Evolutionary conservation across 2,888 invertebrate genomes (phyloP).

Genomic region (Noctuana brunneofusca): DNA sequence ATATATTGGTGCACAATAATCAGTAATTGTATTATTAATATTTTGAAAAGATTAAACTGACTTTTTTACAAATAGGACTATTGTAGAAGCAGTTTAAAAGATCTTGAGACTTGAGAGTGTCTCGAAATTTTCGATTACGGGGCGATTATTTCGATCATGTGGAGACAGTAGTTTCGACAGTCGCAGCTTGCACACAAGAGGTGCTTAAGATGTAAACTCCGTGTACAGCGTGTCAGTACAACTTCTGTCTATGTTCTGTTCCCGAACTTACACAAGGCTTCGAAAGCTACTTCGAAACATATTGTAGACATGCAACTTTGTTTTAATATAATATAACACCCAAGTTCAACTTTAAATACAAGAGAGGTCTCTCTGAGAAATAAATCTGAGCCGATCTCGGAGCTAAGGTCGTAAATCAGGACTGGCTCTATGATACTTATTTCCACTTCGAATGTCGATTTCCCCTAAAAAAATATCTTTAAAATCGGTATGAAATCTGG

Average conservation of each 20-base stretch:
- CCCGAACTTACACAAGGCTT: constrained; percentile 8
- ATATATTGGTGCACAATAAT: too few species aligned
- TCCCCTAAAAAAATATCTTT: constrained; percentile 27
- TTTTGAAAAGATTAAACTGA: too few species aligned
- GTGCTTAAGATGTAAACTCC: constrained; percentile 20
- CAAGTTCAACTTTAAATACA: too few species aligned
- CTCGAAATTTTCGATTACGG: neutral
- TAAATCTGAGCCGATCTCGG: too few species aligned
- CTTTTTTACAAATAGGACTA: too few species aligned
- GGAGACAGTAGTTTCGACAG: neutral
- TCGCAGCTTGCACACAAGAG: constrained; percentile 7
- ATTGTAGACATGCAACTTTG: neutral
- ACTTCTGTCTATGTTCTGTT: neutral
- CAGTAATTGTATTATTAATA: too few species aligned
- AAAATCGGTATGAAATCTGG: constrained; percentile 40
- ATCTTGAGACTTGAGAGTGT: neutral
- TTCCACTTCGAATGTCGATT: constrained; percentile 20
- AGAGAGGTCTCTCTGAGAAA: too few species aligned
- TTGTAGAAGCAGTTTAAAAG: neutral
- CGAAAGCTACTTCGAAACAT: neutral
- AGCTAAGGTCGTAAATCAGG: too few species aligned
- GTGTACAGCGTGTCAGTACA: constrained; percentile 14
- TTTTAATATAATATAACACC: too few species aligned
- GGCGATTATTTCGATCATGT: neutral
- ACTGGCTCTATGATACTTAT: constrained; percentile 12